Conservation (phyloP, 1,140 invertebrate species). For the Sycophila sp. region DNA sequence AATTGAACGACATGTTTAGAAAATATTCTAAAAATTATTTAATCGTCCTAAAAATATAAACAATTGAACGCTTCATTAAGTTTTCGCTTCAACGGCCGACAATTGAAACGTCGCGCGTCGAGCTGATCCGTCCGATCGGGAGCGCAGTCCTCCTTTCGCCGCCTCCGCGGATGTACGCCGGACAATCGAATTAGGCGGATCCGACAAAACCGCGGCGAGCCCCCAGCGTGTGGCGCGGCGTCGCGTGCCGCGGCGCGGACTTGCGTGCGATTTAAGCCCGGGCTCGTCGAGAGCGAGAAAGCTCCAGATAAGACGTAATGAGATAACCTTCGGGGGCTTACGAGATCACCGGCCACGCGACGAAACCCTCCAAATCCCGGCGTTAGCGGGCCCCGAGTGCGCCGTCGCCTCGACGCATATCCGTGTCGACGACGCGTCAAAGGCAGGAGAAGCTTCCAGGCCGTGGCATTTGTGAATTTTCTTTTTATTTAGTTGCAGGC, state of each 20-base stretch:
- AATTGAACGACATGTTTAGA: too few relatives aligned
- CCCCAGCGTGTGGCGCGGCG: slow-evolving; percentile 24
- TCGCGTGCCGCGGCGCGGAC: slow-evolving; percentile 46
- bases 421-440: too few relatives aligned
- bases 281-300: slow-evolving; percentile 49
- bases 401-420: neutral
- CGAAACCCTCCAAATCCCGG: slow-evolving; percentile 64
- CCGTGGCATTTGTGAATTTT: neutral
- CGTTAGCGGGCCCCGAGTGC: slow-evolving; percentile 49
- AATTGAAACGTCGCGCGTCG: too few relatives aligned
- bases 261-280: slow-evolving; percentile 61
- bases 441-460: neutral
- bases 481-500: too few relatives aligned
- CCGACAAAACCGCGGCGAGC: neutral
- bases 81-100: too few relatives aligned
- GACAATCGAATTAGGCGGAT: slow-evolving; percentile 15
- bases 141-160: neutral
- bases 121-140: too few relatives aligned
- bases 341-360: slow-evolving; percentile 64
- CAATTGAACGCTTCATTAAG: too few relatives aligned
- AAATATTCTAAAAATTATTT: too few relatives aligned
- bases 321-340: slow-evolving; percentile 62
- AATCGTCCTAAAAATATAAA: too few relatives aligned
- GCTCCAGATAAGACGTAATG: slow-evolving; percentile 63
- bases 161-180: neutral